Evolutionary conservation across 1,140 invertebrate genomes (phyloP), one percentile per base, ranked within the genome.

Genomic region (Theocolax elegans): DNA sequence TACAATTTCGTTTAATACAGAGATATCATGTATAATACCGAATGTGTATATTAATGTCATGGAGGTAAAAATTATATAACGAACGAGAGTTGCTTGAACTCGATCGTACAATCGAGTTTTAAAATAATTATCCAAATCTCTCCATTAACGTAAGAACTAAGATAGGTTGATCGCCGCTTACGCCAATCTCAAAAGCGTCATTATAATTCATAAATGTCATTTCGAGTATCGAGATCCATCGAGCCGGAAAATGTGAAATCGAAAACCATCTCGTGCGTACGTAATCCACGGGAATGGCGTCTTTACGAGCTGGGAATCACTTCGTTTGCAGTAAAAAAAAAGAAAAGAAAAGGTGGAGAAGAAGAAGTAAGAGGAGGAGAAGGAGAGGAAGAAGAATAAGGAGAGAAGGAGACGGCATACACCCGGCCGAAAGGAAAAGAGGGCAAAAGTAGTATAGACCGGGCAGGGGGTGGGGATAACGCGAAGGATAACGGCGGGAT

Each of bases 291-390:
- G 75, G 72, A 78, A 82, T 72, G 79, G 78, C 77, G 76, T 77
- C 75, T 86, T 86, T 85, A 85, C 83, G 82, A 84, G 77, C 79
- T 78, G 83, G 75, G 79, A 86, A 86, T 86, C 84, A 85, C 83
- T 85, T 84, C 77, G 83, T 82, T 85, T 84, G 83, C 80, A 83
- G 83, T 85, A 84, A 85, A 86, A 85, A 80, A 76, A 40, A 13
- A 42, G 62, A 17, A 23, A 63, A 63, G 59, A 46, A 48, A 62
- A 62, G 31, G 25, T 46, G 27, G 3, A 46, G 44, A 62, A 64
- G 53, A 74, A 74, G 73, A 60, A 73, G 70, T 71, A 74, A 76
- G 72, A 71, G 72, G 75, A 73, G 27, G 69, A 42, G 49, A 74
- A 67, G 49, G 69, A 60, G 44, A 44, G 56, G 17, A 15, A 75